Evolutionary conservation across 2,797 vertebrate genomes (phyloP).

Genomic region (Urocyon cinereoargenteus): DNA sequence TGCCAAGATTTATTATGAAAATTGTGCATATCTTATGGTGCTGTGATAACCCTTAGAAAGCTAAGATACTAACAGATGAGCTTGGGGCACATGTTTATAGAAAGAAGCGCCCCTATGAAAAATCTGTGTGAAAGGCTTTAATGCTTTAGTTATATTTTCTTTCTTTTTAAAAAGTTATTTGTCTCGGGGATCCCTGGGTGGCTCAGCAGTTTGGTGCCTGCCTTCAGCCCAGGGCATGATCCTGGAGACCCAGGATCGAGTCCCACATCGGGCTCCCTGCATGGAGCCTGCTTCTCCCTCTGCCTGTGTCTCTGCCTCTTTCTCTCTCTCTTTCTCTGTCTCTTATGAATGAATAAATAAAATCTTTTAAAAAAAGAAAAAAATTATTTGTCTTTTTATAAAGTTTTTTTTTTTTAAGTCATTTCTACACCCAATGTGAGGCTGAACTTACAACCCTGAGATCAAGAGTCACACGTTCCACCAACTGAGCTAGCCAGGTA

Average conservation of each 20-base stretch:
- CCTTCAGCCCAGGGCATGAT: no score
- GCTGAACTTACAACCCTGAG: not conserved
- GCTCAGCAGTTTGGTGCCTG: no score
- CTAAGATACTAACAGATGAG: not conserved
- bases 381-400: not conserved
- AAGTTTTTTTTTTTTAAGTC: not conserved
- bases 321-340: no score
- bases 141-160: not conserved
- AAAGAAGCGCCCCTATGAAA: not conserved
- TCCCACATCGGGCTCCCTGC: no score
- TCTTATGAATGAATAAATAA: no score
- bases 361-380: no score
- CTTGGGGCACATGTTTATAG: not conserved
- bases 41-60: not conserved
- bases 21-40: not conserved
- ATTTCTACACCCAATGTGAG: not conserved
- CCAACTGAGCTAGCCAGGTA: not conserved
- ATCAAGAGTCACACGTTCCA: not conserved
- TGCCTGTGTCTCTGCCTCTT: no score
- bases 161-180: not conserved
- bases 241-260: no score
- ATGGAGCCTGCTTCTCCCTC: no score
- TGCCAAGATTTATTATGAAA: conserved; percentile 32
- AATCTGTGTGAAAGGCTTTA: conserved; percentile 12
- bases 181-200: no score